These are phyloP conservation scores for Anolis carolinensis DNA, from an alignment of 2,113 vertebrate genomes.

Conservation along the genomic window DNA sequence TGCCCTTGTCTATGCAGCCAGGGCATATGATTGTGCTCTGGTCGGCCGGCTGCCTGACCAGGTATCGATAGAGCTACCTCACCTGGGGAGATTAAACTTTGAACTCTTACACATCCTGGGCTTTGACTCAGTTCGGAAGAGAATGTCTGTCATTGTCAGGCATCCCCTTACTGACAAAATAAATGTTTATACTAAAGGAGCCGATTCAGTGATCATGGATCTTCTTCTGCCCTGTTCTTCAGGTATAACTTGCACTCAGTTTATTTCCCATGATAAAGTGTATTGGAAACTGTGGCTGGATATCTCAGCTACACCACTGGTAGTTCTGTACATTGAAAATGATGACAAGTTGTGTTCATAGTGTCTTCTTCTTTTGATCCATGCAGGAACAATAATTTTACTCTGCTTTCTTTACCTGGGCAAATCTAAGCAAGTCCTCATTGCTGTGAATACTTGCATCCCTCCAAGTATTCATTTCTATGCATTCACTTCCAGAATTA, in stretches of 20 bases:
- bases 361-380: neutral
- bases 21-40: slow-evolving; percentile 90
- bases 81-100: slow-evolving; percentile 90
- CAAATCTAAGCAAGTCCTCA: slow-evolving; percentile 23
- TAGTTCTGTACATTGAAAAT: slow-evolving; percentile 6
- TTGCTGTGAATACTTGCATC: neutral
- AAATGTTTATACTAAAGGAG: slow-evolving; percentile 96
- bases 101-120: slow-evolving; percentile 93
- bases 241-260: slow-evolving; percentile 68
- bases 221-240: slow-evolving; percentile 84
- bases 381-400: neutral
- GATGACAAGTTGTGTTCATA: neutral
- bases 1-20: slow-evolving; percentile 92
- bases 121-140: slow-evolving; percentile 92
- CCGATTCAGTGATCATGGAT: slow-evolving; percentile 94
- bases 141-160: slow-evolving; percentile 96
- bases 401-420: slow-evolving; percentile 1
- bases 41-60: slow-evolving; percentile 91
- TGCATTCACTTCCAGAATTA: slow-evolving; percentile 8
- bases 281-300: neutral
- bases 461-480: slow-evolving; percentile 9
- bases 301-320: neutral
- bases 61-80: slow-evolving; percentile 91
- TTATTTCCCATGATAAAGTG: slow-evolving; percentile 14
- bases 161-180: slow-evolving; percentile 94